Conservation (phyloP, 1,140 invertebrate genomes). For the Neodiprion virginianus region DNA sequence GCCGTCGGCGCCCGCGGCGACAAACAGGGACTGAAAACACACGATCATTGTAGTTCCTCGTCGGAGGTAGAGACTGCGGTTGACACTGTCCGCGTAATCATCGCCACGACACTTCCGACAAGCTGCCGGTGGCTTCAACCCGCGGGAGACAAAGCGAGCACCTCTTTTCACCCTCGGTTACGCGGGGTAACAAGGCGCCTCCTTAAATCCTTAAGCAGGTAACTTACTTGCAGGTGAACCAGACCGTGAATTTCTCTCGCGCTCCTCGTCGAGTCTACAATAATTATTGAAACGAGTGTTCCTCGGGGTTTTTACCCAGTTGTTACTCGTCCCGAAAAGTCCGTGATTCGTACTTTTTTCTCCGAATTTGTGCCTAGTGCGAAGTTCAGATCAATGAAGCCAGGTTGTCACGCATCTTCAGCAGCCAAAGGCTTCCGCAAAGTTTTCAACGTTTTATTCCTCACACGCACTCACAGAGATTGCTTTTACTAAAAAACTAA, state of each 20-base stretch:
- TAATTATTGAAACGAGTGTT: background rate
- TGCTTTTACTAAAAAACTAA: no score
- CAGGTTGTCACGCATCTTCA: no score
- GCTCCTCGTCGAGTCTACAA: background rate
- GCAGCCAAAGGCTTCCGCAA: no score
- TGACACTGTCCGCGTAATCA: conserved; percentile 7
- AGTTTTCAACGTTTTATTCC: no score
- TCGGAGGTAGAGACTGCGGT: background rate
- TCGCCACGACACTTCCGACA: background rate
- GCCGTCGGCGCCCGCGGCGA: background rate
- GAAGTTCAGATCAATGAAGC: no score
- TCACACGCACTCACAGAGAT: no score
- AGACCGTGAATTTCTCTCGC: background rate
- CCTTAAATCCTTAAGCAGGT: background rate
- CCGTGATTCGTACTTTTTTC: no score
- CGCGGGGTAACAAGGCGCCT: background rate
- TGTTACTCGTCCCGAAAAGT: no score
- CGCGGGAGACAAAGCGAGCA: background rate
- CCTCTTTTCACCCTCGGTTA: background rate
- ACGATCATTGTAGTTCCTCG: conserved; percentile 2
- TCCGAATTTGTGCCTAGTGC: no score
- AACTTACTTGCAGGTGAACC: background rate
- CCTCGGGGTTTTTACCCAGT: no score
- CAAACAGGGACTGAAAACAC: background rate
- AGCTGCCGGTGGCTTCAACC: background rate